Percentiles rank a stretch among this genome's conserved stretches.
Evolutionary conservation across 2,888 invertebrate genomes (phyloP).

Genomic region (Cantharis nigra): DNA sequence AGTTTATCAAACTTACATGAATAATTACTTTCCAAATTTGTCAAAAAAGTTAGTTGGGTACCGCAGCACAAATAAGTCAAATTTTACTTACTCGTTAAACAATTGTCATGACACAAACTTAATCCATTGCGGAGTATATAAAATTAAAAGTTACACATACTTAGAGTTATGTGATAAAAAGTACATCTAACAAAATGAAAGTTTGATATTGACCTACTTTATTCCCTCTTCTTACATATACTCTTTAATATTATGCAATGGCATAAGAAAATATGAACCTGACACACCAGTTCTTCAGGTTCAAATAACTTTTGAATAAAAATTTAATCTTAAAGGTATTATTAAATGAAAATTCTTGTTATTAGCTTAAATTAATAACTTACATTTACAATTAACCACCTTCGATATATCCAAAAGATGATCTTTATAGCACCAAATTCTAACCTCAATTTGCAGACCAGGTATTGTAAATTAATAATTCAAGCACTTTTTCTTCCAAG

Average conservation of each 20-base stretch:
- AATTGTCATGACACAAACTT: not conserved
- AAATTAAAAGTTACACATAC: not conserved
- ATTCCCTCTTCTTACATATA: conserved; percentile 8
- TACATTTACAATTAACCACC: not conserved
- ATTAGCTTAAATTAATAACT: not conserved
- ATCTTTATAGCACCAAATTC: not conserved
- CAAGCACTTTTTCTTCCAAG: not conserved
- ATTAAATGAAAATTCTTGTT: not conserved
- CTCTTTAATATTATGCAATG: not conserved
- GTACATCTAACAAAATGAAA: conserved; percentile 11
- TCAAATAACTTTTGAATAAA: not conserved
- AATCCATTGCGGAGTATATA: not conserved
- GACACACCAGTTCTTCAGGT: not conserved
- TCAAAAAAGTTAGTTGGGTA: not conserved
- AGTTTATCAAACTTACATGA: not conserved
- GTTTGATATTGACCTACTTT: conserved; percentile 20
- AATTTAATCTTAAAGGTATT: not conserved
- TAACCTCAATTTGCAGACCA: not conserved
- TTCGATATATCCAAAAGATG: not conserved
- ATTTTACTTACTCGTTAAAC: not conserved
- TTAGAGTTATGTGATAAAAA: not conserved
- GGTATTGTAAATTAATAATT: not conserved
- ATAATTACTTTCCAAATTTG: not conserved
- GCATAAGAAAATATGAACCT: not conserved
- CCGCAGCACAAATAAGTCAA: not conserved